Evolutionary conservation across 2,888 invertebrate genomes (phyloP).

Genomic region (Parapristionchus giblindavisi): DNA sequence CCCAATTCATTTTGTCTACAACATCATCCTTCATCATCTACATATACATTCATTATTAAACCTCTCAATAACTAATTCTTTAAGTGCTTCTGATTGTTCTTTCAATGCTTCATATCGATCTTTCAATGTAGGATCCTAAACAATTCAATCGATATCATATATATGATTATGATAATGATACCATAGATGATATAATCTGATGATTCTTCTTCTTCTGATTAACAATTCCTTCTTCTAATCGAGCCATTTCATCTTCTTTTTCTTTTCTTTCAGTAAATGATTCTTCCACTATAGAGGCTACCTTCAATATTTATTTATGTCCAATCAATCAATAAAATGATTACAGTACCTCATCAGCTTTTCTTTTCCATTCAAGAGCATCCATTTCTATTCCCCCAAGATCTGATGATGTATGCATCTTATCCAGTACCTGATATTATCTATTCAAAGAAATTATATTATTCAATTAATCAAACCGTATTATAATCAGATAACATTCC

Average conservation of each 20-base stretch:
- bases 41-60: not conserved
- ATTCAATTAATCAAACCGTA: too few relatives aligned
- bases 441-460: too few relatives aligned
- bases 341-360: conserved; percentile 50
- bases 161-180: conserved; percentile 40
- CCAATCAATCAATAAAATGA: not conserved
- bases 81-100: conserved; percentile 75
- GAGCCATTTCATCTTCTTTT: conserved; percentile 55
- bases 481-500: too few relatives aligned
- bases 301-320: conserved; percentile 73
- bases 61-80: conserved; percentile 26
- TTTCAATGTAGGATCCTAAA: conserved; percentile 56
- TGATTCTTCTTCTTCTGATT: conserved; percentile 55
- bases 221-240: conserved; percentile 55
- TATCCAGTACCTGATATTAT: conserved; percentile 81
- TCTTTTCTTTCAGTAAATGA: conserved; percentile 78
- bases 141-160: conserved; percentile 43
- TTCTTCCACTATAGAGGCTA: conserved; percentile 78
- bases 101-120: conserved; percentile 55
- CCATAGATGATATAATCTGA: conserved; percentile 55
- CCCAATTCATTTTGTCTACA: conserved; percentile 76
- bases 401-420: conserved; percentile 80
- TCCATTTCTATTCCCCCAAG: conserved; percentile 78
- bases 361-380: conserved; percentile 71
- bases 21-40: conserved; percentile 72